Conservation (phyloP, 2,797 vertebrate species). For the Chlorospingus flavigularis region DNA sequence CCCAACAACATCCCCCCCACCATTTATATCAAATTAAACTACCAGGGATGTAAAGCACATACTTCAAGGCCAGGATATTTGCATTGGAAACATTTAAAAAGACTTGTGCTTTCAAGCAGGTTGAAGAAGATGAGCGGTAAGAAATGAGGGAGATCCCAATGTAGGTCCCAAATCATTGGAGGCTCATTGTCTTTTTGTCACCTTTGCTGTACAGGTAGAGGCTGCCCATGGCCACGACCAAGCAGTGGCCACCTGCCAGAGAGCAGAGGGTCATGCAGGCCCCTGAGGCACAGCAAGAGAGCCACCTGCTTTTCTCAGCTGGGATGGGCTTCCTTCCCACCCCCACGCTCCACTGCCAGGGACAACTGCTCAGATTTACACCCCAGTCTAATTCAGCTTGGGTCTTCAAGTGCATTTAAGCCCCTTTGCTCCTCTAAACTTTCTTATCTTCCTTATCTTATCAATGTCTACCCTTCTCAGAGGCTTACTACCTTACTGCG, state of each 20-base stretch:
- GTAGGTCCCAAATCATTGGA: neutral
- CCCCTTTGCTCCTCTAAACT: neutral
- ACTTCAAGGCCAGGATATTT: neutral
- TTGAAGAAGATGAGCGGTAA: neutral
- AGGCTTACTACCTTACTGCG: neutral
- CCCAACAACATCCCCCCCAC: neutral
- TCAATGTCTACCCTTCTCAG: neutral
- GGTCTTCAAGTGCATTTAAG: neutral
- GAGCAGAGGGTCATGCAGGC: neutral
- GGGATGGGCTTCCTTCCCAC: neutral
- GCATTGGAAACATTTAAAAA: neutral
- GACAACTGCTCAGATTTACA: neutral
- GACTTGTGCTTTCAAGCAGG: neutral
- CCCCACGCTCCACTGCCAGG: neutral
- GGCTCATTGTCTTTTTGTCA: neutral
- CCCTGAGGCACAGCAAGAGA: fast-evolving
- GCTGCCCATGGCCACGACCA: fast-evolving
- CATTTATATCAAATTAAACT: neutral
- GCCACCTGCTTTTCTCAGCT: neutral
- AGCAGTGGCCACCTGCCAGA: neutral
- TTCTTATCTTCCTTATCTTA: neutral
- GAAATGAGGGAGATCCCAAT: neutral
- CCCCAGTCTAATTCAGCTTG: neutral
- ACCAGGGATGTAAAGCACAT: neutral
- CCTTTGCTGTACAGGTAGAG: fast-evolving